Conservation (phyloP, 1,140 invertebrate species). For the Cotesia glomerata region DNA sequence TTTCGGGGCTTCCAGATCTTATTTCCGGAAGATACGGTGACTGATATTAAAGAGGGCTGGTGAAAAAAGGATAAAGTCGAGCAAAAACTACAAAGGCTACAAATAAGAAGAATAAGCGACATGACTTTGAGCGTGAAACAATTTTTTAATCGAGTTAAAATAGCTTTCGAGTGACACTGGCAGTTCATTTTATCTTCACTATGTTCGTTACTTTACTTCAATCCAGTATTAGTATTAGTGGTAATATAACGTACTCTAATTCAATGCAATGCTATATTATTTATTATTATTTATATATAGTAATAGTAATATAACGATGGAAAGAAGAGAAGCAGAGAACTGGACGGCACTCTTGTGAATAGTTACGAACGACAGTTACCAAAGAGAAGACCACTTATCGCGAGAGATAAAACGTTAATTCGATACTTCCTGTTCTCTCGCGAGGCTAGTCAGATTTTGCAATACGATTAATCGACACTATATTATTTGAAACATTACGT, state of each 20-base stretch:
- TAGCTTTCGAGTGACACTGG: neutral
- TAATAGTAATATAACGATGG: neutral
- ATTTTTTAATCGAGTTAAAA: slow-evolving; percentile 25
- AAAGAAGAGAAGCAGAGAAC: neutral
- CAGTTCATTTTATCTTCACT: too few relatives aligned
- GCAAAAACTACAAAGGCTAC: neutral
- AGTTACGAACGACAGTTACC: neutral
- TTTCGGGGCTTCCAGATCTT: neutral
- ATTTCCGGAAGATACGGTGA: neutral
- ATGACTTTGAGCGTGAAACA: slow-evolving; percentile 12
- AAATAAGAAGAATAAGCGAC: too few relatives aligned
- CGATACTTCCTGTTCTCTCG: slow-evolving; percentile 47
- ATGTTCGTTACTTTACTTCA: neutral
- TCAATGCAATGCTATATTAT: neutral
- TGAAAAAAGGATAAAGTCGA: neutral
- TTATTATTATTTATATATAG: neutral
- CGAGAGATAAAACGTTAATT: slow-evolving; percentile 48
- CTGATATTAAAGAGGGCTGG: neutral
- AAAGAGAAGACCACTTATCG: slow-evolving; percentile 32
- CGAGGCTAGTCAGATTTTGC: slow-evolving; percentile 16
- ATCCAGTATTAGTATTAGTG: neutral
- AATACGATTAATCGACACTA: slow-evolving; percentile 9
- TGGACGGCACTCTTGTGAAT: neutral
- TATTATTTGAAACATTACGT: neutral
- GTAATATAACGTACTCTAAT: neutral